Evolutionary conservation across 1,140 invertebrate genomes (phyloP).

Genomic region (Trichonephila clavata): DNA sequence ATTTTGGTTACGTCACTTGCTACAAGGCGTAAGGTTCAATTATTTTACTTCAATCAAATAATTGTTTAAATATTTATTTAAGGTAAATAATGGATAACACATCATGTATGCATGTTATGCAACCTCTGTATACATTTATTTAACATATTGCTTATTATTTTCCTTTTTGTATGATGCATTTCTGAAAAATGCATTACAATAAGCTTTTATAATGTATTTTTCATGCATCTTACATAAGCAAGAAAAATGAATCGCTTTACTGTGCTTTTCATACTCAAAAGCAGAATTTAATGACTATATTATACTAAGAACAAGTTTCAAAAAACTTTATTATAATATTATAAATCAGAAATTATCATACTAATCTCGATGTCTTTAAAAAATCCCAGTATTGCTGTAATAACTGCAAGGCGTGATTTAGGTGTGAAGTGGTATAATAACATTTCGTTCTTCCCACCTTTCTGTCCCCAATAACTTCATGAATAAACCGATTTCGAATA

Average conservation of each 20-base stretch:
- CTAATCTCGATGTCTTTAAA: background rate
- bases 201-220: too few species aligned
- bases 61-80: too few species aligned
- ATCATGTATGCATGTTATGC: too few species aligned
- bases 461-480: conserved; percentile 10
- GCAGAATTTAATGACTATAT: background rate
- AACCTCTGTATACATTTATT: too few species aligned
- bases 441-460: background rate
- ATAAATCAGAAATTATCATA: background rate
- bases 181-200: too few species aligned
- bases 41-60: too few species aligned
- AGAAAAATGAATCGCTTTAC: background rate
- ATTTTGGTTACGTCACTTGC: too few species aligned
- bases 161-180: too few species aligned
- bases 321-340: background rate
- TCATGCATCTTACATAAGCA: too few species aligned
- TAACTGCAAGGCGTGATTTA: background rate
- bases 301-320: background rate
- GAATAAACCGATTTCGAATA: background rate
- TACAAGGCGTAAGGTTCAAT: too few species aligned
- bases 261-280: background rate
- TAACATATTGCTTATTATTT: too few species aligned
- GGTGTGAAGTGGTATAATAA: background rate
- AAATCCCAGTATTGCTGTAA: background rate
- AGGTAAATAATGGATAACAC: too few species aligned